Conservation (phyloP, 2,888 invertebrate species). For the Diaperis boleti region DNA sequence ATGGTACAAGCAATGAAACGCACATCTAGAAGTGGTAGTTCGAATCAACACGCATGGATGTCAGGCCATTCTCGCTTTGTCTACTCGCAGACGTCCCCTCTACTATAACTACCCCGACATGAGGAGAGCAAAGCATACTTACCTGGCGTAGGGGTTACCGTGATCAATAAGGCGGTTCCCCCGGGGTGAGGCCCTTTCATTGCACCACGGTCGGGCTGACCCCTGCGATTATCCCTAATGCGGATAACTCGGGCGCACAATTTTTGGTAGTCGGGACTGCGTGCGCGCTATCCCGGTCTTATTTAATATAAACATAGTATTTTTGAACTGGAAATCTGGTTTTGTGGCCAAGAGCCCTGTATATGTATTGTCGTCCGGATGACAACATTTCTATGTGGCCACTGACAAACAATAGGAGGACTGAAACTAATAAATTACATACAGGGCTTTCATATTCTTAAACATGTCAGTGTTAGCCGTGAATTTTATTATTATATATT, state of each 20-base stretch:
- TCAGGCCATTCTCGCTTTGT: not conserved
- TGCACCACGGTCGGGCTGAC: constrained; percentile 43
- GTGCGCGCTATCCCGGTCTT: constrained; percentile 72
- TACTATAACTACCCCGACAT: not conserved
- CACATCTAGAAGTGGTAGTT: no score
- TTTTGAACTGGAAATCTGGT: no score
- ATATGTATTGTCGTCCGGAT: no score
- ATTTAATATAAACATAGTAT: not conserved
- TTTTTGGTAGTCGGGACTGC: constrained; percentile 77
- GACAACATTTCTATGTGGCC: no score
- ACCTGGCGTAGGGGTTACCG: constrained; percentile 72
- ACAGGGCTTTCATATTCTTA: no score
- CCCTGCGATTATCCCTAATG: constrained; percentile 76
- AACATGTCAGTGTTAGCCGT: no score
- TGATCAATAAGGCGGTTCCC: constrained; percentile 68
- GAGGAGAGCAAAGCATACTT: constrained; percentile 58
- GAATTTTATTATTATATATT: no score
- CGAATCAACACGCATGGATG: not conserved
- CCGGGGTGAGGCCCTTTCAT: constrained; percentile 44
- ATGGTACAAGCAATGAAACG: no score
- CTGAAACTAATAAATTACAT: no score
- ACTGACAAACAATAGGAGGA: no score
- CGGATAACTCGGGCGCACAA: constrained; percentile 79
- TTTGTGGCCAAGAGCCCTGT: no score
- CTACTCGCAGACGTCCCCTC: not conserved